Conservation (phyloP, 1,140 invertebrate species). For the Philaenus spumarius region DNA sequence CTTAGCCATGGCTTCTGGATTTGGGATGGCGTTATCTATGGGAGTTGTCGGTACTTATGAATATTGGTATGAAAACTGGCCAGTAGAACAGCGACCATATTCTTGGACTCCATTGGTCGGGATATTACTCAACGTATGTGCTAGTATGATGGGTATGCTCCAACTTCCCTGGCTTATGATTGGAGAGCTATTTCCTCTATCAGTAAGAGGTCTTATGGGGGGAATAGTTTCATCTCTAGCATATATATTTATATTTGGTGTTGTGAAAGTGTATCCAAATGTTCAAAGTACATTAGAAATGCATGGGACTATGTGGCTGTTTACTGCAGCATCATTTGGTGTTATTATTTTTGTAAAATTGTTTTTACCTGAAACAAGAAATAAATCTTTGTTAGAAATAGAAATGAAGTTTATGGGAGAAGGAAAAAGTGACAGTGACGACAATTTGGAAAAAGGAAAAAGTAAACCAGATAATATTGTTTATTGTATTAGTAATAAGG, state of each 20-base stretch:
- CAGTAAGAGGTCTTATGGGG: slow-evolving; percentile 56
- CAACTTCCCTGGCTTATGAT: slow-evolving; percentile 69
- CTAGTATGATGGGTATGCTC: slow-evolving; percentile 64
- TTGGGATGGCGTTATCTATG: slow-evolving; percentile 56
- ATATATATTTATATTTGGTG: slow-evolving; percentile 59
- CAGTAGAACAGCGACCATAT: slow-evolving; percentile 40
- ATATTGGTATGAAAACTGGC: slow-evolving; percentile 36
- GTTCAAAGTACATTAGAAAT: slow-evolving; percentile 48
- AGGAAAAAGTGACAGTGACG: background rate
- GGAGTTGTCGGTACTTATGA: slow-evolving; percentile 40
- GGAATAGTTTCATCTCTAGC: slow-evolving; percentile 62
- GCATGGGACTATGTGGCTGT: slow-evolving; percentile 68
- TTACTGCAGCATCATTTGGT: slow-evolving; percentile 57
- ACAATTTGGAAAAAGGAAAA: slow-evolving; percentile 7
- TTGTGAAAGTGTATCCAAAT: slow-evolving; percentile 61
- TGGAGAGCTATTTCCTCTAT: slow-evolving; percentile 60
- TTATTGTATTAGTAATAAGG: too few relatives aligned
- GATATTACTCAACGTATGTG: slow-evolving; percentile 57
- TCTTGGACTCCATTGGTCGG: slow-evolving; percentile 52
- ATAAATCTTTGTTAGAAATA: slow-evolving; percentile 68
- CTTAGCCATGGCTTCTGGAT: slow-evolving; percentile 56
- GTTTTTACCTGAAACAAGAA: slow-evolving; percentile 73
- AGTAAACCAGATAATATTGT: too few relatives aligned
- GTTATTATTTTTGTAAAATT: slow-evolving; percentile 58
- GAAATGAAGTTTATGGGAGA: slow-evolving; percentile 48